Base-by-base conservation (phyloP, 1,140 invertebrate genomes). In the Colletes gigas region DNA sequence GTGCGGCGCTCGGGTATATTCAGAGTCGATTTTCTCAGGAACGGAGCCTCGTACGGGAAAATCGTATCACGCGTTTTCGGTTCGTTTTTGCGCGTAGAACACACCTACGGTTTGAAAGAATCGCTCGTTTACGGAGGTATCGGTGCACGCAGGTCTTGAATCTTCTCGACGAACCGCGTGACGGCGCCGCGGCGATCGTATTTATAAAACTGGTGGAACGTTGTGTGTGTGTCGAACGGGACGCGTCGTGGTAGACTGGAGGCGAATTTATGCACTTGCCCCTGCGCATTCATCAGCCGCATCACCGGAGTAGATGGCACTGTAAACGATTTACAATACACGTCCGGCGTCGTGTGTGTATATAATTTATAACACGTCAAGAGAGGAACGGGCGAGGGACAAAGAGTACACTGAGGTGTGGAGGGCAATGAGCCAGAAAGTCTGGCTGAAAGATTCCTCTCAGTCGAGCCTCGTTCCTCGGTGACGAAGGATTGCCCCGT, bases 401-500 rank as follows among this genome's bases (percentile, higher is more conserved):
- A 79, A 79, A 79, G 77, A 66, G 77, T 73, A 79, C 70, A 65
- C 60, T 57, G 77, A 79, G 77, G 77, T 79, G 78, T 80, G 78
- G 71, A 74, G 72, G 78, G 78, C 78, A 80, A 80, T 80, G 72
- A 80, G 78, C 78, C 78, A 74, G 72, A 80, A 80, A 74, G 72
- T 80, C 72, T 80, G 78, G 78, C 78, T 68, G 78, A 74, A 80
- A 80, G 78, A 75, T 74, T 80, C 65, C 30, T 80, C 71, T 74
- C 78, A 80, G 78, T 80, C 78, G 78, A 62, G 72, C 52, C 72
- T 75, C 21, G 72, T 50, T 60, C 62, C 62, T 80, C 71, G 71
- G 41, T 74, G 78, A 80, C 72, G 72, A 74, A 80, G 78, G 78
- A 80, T 74, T 80, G 75, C 47, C 47, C 30, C 30, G 30, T 30